phyloP scores from a whole-genome alignment of 2,113 vertebrate species.

The Bambusicola thoracicus region DNA sequence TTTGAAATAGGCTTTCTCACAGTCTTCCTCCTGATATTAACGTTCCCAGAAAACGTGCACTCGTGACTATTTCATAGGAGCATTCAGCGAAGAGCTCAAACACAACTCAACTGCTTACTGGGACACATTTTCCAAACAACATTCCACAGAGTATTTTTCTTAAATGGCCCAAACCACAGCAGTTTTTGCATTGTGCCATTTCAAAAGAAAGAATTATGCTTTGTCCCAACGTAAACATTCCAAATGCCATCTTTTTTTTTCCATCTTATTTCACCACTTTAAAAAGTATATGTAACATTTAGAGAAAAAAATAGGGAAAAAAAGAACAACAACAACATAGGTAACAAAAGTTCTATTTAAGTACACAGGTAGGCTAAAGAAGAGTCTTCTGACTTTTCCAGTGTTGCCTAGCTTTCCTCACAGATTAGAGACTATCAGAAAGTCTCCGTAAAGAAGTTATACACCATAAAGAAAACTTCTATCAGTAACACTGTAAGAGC shows the following conservation, averaged over 20 bases:
- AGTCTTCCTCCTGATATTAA: constrained; percentile 88
- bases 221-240: background rate
- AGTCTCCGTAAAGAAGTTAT: background rate
- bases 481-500: background rate
- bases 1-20: constrained; percentile 98
- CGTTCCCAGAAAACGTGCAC: background rate
- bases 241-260: background rate
- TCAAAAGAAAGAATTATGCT: background rate
- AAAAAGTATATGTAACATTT: background rate
- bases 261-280: background rate
- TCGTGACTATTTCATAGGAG: background rate
- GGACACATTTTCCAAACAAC: background rate
- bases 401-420: background rate
- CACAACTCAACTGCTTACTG: background rate
- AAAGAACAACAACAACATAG: background rate
- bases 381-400: background rate
- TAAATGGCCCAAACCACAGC: background rate
- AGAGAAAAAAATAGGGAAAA: background rate
- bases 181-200: background rate
- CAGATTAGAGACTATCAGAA: background rate
- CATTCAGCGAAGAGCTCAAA: background rate
- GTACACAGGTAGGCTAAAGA: background rate
- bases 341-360: background rate
- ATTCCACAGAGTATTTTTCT: background rate
- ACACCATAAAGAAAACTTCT: background rate